Base-by-base conservation (phyloP, 1,140 invertebrate genomes). In the Pseudomyrmex flavicornis region DNA sequence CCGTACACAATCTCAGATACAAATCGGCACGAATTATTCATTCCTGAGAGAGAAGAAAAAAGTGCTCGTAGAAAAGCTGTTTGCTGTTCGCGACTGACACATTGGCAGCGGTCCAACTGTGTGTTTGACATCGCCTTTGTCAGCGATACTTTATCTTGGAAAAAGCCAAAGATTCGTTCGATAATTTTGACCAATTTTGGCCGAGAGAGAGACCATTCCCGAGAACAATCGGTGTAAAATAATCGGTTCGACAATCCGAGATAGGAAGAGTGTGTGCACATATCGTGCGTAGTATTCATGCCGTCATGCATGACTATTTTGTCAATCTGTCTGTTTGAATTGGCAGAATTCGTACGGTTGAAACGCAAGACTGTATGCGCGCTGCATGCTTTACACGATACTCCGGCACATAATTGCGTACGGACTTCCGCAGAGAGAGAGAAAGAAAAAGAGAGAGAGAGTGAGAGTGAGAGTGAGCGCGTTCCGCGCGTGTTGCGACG, bases 21-120 rank as follows among this genome's bases (percentile, higher is more conserved):
- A 17, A 46, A 35, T 9, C 15, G 22, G 26, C n/a, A 54, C 17
- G 62, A 44, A 20, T n/a, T 2, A 50, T 12, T 3, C n/a, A 26
- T 44, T 54, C 46, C n/a, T 17, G 17, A 61, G 44, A 26, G 15
- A 12, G 54, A 58, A 66, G 35, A 9, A 65, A 35, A 76, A 48
- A 66, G n/a, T 66, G 20, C 20, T 15, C 50, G 12, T 35, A 35
- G 35, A 35, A 35, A 35, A 35, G 35, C 35, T 35, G 35, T 68
- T 59, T 20, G 26, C 22, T 8, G 2, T 9, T 35, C 61, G 52
- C 61, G 52, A 15, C 59, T 13, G 73, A 50, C 44, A 63, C 20
- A 2, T 48, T 82, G 84, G 76, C 83, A 44, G 44, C 62, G 62
- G 48, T 74, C 85, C 83, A 80, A 48, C 62, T 54, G 9, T 73